Conservation (phyloP, 2,797 vertebrate genomes). For the Telmatherina bonti region DNA sequence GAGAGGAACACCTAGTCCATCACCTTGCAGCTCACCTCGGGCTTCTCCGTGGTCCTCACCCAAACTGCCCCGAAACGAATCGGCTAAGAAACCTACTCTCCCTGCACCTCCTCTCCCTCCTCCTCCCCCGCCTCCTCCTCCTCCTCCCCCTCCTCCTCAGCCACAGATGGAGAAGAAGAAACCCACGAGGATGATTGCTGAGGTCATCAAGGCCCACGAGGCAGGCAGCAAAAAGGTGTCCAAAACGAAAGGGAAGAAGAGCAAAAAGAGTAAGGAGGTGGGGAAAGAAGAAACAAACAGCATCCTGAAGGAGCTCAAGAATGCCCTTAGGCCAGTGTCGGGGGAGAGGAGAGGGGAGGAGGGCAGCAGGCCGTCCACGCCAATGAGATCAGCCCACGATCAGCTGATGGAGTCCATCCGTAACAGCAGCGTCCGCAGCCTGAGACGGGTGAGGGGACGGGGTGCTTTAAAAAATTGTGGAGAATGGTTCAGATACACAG, state of each 20-base stretch:
- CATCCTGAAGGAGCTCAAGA: constrained; percentile 94
- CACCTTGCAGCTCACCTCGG: constrained; percentile 88
- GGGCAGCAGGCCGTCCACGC: constrained; percentile 90
- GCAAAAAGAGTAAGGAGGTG: constrained; percentile 86
- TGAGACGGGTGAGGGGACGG: constrained; percentile 85
- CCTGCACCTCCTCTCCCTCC: constrained; percentile 77
- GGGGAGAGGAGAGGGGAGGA: constrained; percentile 87
- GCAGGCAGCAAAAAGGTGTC: constrained; percentile 75
- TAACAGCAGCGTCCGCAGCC: constrained; percentile 84
- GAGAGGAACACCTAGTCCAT: constrained; percentile 86
- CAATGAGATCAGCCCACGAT: constrained; percentile 90
- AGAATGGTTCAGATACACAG: not conserved
- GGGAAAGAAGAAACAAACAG: constrained; percentile 82
- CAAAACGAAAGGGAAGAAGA: constrained; percentile 85
- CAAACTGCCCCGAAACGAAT: constrained; percentile 83
- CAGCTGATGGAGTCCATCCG: constrained; percentile 96
- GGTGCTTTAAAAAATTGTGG: no score
- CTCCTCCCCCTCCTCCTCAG: constrained; percentile 46
- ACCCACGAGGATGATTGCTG: constrained; percentile 93
- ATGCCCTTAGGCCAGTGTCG: constrained; percentile 88
- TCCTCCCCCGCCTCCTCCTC: constrained; percentile 65
- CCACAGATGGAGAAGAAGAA: constrained; percentile 80
- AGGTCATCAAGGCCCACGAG: constrained; percentile 94
- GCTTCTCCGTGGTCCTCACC: constrained; percentile 93
- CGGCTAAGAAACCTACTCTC: constrained; percentile 72